Percentiles rank a stretch among this genome's conserved stretches.
phyloP scores from a whole-genome alignment of 2,888 invertebrate species.

The Arrhopalites spinosus region DNA sequence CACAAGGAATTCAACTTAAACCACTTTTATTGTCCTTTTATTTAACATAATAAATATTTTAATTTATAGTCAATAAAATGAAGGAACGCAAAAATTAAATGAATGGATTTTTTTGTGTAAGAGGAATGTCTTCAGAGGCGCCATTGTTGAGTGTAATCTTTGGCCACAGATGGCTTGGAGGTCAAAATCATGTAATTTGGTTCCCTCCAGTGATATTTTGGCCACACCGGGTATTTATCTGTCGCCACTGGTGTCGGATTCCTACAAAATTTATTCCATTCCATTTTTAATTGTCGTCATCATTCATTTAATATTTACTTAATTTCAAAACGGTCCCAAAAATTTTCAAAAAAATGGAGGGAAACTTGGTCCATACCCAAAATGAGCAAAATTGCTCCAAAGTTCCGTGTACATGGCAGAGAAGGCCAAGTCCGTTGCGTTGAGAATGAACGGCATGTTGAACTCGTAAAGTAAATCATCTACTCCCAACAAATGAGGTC shows the following conservation, averaged over 20 bases:
- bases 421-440: conserved; percentile 21
- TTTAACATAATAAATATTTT: too few species aligned
- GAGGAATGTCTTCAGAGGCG: too few species aligned
- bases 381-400: conserved; percentile 33
- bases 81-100: too few species aligned
- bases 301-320: too few species aligned
- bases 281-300: neutral
- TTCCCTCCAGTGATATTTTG: conserved; percentile 33
- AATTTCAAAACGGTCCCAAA: too few species aligned
- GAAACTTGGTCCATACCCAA: too few species aligned
- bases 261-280: conserved; percentile 23
- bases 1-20: too few species aligned
- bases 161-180: conserved; percentile 17
- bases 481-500: too few species aligned
- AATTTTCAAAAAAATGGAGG: too few species aligned
- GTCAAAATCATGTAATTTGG: conserved; percentile 37
- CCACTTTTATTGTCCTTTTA: too few species aligned
- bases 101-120: too few species aligned
- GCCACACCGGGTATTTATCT: conserved; percentile 43
- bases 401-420: conserved; percentile 31
- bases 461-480: conserved; percentile 50
- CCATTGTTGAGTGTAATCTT: conserved; percentile 41
- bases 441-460: conserved; percentile 34
- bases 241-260: conserved; percentile 44
- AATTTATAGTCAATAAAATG: too few species aligned